Base-by-base conservation (phyloP, 2,888 invertebrate species). In the Glaucopsyche alexis region DNA sequence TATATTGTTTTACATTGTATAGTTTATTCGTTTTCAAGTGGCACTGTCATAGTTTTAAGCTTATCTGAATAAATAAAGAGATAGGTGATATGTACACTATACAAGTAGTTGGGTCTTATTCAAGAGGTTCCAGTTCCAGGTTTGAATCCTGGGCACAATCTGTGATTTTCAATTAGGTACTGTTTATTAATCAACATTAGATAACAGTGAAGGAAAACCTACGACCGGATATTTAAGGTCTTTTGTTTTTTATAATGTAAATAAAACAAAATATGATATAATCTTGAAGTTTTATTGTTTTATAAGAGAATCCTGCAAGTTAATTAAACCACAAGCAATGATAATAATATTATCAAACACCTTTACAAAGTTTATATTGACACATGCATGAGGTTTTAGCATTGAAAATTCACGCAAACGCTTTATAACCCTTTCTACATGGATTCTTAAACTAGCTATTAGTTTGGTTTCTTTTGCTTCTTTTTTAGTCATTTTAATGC, bases 251-350 rank as follows among this genome's bases (percentile, higher is more conserved):
- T 29, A 29, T 29, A 29, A 29, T 29, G 29, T 29, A 29, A n/a
- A 6, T 6, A n/a, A 50, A 6, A n/a, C 13, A 50, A 4, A 14
- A 50, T 6, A 5, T 50, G 3, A 50, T 14, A n/a, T 50, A 6
- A 1, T 13, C 4, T 49, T 49, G 14, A 11, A 7, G 16, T 70
- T 55, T 16, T 71, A 71, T 71, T 70, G 29, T 29, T 29, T 49
- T 11, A 70, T 29, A 49, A 70, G 29, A 8, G 77, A 76, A 75
- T 77, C 77, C 71, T 81, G 80, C 40, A 80, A 71, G 66, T 80
- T 80, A 4, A 81, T 76, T 16, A 79, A 74, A 16, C 60, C 78
- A 75, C 79, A 80, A 2, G 79, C 75, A 65, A 79, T 77, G 9
- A 60, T 77, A 13, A 79, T 75, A 2, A 77, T 60, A 71, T 79